Evolutionary conservation across 2,113 vertebrate species (phyloP).

Genomic region (Paraplagusia blochii): DNA sequence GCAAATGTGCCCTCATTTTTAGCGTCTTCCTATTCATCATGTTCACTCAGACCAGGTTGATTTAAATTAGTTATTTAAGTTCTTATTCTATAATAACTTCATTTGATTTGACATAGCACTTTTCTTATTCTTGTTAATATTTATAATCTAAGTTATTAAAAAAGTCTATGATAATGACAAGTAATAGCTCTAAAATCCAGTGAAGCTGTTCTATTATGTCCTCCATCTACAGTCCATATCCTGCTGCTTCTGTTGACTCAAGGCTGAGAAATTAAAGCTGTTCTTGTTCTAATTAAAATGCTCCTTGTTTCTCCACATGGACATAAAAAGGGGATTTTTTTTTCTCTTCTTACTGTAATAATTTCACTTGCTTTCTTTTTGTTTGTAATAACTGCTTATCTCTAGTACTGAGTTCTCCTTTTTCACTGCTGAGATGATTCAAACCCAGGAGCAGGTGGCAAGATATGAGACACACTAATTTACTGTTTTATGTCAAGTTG

Average conservation of each 20-base stretch:
- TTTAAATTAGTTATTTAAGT: too few species aligned
- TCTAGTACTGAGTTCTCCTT: slow-evolving; percentile 13
- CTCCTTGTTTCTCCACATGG: slow-evolving; percentile 47
- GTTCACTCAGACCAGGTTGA: too few species aligned
- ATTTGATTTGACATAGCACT: too few species aligned
- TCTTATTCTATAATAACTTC: too few species aligned
- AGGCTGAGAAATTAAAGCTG: slow-evolving; percentile 51
- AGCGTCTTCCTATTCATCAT: too few species aligned
- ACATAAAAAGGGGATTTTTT: neutral
- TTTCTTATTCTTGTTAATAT: too few species aligned
- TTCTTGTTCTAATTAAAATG: slow-evolving; percentile 60
- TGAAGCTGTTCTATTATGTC: slow-evolving; percentile 20
- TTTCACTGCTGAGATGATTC: slow-evolving; percentile 8
- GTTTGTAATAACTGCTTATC: too few species aligned
- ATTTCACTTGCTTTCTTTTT: slow-evolving; percentile 29
- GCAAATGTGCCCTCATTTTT: neutral
- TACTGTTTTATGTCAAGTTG: slow-evolving; percentile 28
- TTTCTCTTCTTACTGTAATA: slow-evolving; percentile 34
- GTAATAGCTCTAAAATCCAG: slow-evolving; percentile 30
- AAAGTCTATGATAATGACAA: too few species aligned
- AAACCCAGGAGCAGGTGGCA: slow-evolving; percentile 37
- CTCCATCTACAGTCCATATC: slow-evolving; percentile 38
- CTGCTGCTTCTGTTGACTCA: slow-evolving; percentile 34
- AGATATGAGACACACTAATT: slow-evolving; percentile 33
- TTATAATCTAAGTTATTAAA: slow-evolving; percentile 18